Evolutionary conservation across 2,113 vertebrate species (phyloP).

Genomic region (Phodopus roborovskii): DNA sequence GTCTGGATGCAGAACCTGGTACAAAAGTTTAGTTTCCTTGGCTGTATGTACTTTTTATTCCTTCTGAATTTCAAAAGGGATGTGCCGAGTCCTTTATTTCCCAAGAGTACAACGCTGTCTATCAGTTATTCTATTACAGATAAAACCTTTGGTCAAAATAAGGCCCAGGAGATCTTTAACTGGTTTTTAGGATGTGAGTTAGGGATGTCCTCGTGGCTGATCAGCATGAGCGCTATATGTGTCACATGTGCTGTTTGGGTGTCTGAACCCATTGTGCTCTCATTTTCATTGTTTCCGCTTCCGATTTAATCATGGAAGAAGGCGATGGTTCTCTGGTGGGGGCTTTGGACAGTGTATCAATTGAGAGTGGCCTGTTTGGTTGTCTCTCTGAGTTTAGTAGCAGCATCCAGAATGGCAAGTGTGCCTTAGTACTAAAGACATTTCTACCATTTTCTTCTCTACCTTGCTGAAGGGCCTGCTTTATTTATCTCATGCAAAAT

Average conservation of each 20-base stretch:
- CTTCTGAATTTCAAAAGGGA: not conserved
- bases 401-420: not conserved
- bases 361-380: not conserved
- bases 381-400: slow-evolving; percentile 29
- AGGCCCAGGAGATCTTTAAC: not conserved
- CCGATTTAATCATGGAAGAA: not conserved
- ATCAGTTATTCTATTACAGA: not conserved
- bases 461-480: not conserved
- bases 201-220: not conserved
- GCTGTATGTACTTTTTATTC: not conserved
- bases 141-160: slow-evolving; percentile 9
- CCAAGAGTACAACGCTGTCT: not conserved
- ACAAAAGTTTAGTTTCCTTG: not conserved
- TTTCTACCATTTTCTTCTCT: not conserved
- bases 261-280: not conserved
- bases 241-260: not conserved
- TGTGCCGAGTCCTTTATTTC: not conserved
- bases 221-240: not conserved
- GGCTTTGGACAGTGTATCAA: not conserved
- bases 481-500: slow-evolving; percentile 8
- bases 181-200: not conserved
- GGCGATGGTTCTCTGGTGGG: not conserved
- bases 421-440: not conserved
- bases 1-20: not conserved
- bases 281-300: not conserved